Percentiles rank a stretch among this genome's conserved stretches.
Conservation (phyloP, 2,797 vertebrate species). For the Eulemur coronatus region DNA sequence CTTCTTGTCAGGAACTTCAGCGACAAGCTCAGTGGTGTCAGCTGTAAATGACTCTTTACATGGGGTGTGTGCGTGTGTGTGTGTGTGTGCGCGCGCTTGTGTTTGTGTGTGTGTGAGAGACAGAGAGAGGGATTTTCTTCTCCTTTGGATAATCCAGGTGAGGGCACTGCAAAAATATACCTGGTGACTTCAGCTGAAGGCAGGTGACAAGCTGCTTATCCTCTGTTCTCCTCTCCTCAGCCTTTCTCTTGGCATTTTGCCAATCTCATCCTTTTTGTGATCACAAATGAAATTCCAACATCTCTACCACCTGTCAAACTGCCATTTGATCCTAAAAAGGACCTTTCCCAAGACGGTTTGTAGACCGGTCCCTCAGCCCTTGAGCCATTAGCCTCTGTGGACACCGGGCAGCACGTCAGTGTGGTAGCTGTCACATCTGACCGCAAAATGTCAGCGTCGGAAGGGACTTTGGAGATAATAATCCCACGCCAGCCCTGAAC, state of each 20-base stretch:
- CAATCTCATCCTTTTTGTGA: background rate
- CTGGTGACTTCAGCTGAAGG: background rate
- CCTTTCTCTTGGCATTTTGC: background rate
- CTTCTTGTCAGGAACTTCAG: background rate
- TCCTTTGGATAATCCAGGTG: background rate
- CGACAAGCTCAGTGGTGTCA: too few relatives aligned
- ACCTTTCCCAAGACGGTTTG: background rate
- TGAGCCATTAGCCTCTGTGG: too few relatives aligned
- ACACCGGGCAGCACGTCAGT: too few relatives aligned
- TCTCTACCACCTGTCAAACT: background rate
- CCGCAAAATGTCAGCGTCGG: background rate
- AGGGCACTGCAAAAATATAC: background rate
- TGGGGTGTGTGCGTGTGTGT: background rate
- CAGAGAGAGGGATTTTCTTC: background rate
- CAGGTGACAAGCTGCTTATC: background rate
- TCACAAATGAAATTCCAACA: background rate
- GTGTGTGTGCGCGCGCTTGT: too few relatives aligned
- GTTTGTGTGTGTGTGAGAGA: background rate
- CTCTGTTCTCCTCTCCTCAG: background rate
- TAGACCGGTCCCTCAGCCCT: too few relatives aligned
- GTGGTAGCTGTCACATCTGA: background rate
- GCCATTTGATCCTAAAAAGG: background rate
- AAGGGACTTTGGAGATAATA: background rate
- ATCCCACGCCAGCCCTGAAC: background rate
- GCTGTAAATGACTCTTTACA: background rate